phyloP scores from a whole-genome alignment of 2,113 vertebrate species.

The Galeopterus variegatus region DNA sequence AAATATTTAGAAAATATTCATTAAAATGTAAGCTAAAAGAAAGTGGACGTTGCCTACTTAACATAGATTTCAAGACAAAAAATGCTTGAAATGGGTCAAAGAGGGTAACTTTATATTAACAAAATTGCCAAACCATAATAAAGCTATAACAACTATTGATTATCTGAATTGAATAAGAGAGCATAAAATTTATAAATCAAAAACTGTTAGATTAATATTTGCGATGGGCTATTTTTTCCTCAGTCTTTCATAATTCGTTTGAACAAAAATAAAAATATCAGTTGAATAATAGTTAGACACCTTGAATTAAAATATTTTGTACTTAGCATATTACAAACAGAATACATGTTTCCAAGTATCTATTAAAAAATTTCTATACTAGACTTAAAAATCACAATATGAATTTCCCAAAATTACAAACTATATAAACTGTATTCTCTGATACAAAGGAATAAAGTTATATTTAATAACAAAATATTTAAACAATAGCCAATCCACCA shows the following conservation, averaged over 20 bases:
- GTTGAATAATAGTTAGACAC: background rate
- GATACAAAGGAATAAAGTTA: background rate
- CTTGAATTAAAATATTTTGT: background rate
- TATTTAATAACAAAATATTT: background rate
- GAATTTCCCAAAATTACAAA: background rate
- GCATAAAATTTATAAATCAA: background rate
- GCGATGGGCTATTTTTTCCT: background rate
- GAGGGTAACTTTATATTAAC: background rate
- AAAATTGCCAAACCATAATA: background rate
- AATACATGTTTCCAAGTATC: background rate
- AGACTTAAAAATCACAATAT: background rate
- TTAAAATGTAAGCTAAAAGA: background rate
- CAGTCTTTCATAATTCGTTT: background rate
- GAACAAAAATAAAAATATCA: background rate
- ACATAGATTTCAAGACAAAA: background rate
- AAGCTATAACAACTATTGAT: background rate
- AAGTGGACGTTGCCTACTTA: background rate
- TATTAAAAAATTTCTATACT: background rate
- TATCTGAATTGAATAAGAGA: background rate
- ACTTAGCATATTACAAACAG: background rate
- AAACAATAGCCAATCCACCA: background rate
- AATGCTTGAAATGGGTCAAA: background rate
- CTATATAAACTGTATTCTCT: background rate
- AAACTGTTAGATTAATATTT: background rate
- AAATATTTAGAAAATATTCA: background rate